Conservation (phyloP, 1,140 invertebrate genomes). For the Oncopeltus fasciatus region DNA sequence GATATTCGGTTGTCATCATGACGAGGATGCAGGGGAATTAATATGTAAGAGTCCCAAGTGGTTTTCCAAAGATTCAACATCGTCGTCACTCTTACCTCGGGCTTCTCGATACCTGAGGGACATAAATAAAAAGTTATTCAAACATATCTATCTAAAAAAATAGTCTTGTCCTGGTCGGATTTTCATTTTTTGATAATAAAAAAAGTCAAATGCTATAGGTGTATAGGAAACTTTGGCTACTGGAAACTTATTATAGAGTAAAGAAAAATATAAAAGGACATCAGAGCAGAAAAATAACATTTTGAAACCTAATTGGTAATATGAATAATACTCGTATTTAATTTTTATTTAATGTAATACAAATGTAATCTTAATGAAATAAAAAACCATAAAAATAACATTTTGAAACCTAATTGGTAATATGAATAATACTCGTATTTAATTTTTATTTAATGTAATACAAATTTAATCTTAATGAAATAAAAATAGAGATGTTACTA, state of each 20-base stretch:
- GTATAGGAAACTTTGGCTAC: neutral
- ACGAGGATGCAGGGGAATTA: constrained; percentile 26
- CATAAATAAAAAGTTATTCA: neutral
- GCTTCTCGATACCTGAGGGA: constrained; percentile 12
- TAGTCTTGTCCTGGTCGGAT: neutral
- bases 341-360: too few relatives aligned
- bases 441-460: too few relatives aligned
- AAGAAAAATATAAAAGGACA: neutral
- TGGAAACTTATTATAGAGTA: neutral
- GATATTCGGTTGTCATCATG: neutral
- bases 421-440: too few relatives aligned
- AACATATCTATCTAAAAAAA: neutral
- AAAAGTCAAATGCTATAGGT: neutral
- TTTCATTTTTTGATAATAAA: neutral
- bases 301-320: too few relatives aligned
- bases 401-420: too few relatives aligned
- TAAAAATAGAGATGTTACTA: too few relatives aligned
- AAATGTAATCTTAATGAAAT: too few relatives aligned
- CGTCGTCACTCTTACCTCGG: constrained; percentile 5
- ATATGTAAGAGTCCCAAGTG: constrained; percentile 16
- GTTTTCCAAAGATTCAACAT: constrained; percentile 13
- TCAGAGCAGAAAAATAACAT: neutral
- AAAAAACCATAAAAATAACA: too few relatives aligned
- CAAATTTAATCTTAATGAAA: too few relatives aligned
- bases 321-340: too few relatives aligned